A percentile compares a stretch with the other conserved stretches of the same genome.
phyloP scores from a whole-genome alignment of 1,140 invertebrate species.

The Trinorchestia longiramus region DNA sequence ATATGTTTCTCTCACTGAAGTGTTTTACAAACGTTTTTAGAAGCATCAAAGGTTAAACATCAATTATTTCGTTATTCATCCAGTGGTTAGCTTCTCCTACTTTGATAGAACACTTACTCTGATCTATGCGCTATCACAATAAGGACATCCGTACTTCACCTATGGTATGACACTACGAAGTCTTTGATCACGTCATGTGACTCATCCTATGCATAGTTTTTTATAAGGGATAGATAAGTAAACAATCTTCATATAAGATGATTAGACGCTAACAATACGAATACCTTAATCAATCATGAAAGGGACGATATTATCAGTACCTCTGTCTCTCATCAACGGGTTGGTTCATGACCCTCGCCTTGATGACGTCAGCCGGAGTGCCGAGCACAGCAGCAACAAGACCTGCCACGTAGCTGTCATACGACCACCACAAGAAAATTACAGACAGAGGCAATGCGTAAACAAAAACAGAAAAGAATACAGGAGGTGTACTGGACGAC shows the following conservation, averaged over 20 bases:
- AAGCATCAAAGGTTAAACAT: too few species aligned
- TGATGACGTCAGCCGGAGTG: slow-evolving; percentile 92
- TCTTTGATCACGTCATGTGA: too few species aligned
- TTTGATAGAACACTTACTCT: too few species aligned
- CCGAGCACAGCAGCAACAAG: slow-evolving; percentile 88
- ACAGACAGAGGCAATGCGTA: neutral
- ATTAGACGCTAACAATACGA: neutral
- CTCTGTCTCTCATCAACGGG: slow-evolving; percentile 83
- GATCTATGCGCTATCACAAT: too few species aligned
- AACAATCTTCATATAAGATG: neutral
- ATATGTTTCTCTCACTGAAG: too few species aligned
- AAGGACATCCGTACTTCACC: too few species aligned
- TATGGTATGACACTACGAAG: too few species aligned
- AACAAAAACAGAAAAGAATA: neutral
- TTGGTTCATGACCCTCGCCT: slow-evolving; percentile 95
- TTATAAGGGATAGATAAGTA: too few species aligned
- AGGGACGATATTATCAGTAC: slow-evolving; percentile 70
- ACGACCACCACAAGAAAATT: neutral
- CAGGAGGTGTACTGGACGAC: neutral
- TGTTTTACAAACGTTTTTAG: too few species aligned
- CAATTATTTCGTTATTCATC: too few species aligned
- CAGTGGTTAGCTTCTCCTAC: too few species aligned
- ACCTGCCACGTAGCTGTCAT: slow-evolving; percentile 80
- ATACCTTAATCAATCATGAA: neutral
- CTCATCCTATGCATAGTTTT: too few species aligned